Percentiles rank a stretch among this genome's conserved stretches.
phyloP scores from a whole-genome alignment of 64 coral and sea anemone species.

The Anthopleura sola region DNA sequence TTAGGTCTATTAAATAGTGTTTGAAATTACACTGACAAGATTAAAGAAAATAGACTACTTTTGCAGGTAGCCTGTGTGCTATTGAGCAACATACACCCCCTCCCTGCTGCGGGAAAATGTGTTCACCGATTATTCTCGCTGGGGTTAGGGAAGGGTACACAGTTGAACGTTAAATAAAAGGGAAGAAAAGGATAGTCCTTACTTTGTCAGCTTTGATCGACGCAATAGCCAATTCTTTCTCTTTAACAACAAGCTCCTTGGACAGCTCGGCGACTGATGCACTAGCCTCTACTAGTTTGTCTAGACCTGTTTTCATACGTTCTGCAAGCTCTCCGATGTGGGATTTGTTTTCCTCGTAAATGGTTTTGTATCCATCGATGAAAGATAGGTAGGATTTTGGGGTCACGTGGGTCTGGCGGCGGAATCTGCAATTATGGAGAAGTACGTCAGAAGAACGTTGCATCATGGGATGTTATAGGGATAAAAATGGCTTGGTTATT shows the following conservation, averaged over 20 bases:
- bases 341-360: slow-evolving; percentile 77
- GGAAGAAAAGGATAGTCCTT: not conserved
- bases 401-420: slow-evolving; percentile 95
- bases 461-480: not conserved
- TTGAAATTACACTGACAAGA: not conserved
- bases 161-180: not conserved
- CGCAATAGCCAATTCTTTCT: slow-evolving; percentile 92
- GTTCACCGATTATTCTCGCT: too few species aligned
- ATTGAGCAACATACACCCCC: too few species aligned
- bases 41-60: too few species aligned
- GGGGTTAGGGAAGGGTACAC: not conserved
- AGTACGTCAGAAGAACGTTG: not conserved
- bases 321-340: slow-evolving; percentile 90
- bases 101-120: too few species aligned
- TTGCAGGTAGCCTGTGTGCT: too few species aligned
- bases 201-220: slow-evolving; percentile 98
- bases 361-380: slow-evolving; percentile 97
- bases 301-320: slow-evolving; percentile 92
- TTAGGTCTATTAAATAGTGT: not conserved
- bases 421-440: slow-evolving; percentile 66
- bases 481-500: too few species aligned
- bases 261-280: slow-evolving; percentile 84
- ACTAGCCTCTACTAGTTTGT: slow-evolving; percentile 95
- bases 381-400: slow-evolving; percentile 98
- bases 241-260: slow-evolving; percentile 93